Percentiles rank a stretch among this genome's conserved stretches.
These are phyloP conservation scores for Plectropomus leopardus DNA, from an alignment of 2,113 vertebrate species.

Conservation along the genomic window DNA sequence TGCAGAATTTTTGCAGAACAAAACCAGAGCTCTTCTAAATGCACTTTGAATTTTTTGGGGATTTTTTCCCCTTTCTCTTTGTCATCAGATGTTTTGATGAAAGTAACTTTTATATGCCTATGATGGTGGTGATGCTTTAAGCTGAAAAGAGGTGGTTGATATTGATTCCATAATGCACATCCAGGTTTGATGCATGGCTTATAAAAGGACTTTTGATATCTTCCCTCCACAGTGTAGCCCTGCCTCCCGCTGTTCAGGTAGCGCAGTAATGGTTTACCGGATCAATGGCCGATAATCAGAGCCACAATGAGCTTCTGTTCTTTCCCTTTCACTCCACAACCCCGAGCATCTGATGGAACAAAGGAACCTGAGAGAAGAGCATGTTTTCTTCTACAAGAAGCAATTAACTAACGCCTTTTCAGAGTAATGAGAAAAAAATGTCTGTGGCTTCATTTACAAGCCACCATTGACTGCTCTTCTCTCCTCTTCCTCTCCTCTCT, in stretches of 20 bases:
- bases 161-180: conserved; percentile 63
- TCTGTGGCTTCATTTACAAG: conserved; percentile 34
- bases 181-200: conserved; percentile 61
- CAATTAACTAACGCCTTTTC: conserved; percentile 45
- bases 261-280: conserved; percentile 49
- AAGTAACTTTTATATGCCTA: conserved; percentile 34
- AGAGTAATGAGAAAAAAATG: conserved; percentile 28
- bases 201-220: conserved; percentile 58
- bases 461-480: conserved; percentile 3
- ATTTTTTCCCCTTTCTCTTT: conserved; percentile 6
- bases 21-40: neutral
- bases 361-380: conserved; percentile 22
- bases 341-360: conserved; percentile 29
- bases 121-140: neutral
- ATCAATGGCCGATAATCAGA: conserved; percentile 70
- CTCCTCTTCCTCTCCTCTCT: neutral
- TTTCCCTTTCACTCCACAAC: conserved; percentile 25
- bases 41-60: neutral
- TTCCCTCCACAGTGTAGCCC: conserved; percentile 6
- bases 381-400: conserved; percentile 21
- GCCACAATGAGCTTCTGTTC: conserved; percentile 17
- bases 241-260: conserved; percentile 39
- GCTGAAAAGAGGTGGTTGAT: conserved; percentile 32
- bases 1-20: conserved; percentile 1
- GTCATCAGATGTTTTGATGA: conserved; percentile 20